Conservation (phyloP, 2,797 vertebrate species). For the Gobio occitaniae region DNA sequence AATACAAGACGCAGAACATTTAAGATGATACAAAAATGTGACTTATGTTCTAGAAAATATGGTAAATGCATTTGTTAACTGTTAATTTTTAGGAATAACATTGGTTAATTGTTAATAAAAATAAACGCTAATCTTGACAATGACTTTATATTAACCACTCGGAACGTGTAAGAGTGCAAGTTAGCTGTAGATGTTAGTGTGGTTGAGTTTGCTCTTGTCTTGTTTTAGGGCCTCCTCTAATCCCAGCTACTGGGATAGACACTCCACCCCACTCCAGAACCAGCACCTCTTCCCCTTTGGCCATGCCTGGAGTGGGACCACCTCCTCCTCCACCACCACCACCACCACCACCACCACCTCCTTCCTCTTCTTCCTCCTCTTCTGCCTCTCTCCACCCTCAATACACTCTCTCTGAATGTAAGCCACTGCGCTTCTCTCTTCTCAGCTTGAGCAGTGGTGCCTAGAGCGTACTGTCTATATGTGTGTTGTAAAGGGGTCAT, state of each 20-base stretch:
- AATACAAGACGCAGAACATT: background rate
- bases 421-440: constrained; percentile 67
- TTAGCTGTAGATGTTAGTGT: constrained; percentile 7
- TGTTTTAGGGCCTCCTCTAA: constrained; percentile 90
- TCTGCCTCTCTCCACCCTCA: constrained; percentile 91
- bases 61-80: background rate
- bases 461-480: background rate
- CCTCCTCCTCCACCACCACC: constrained; percentile 73
- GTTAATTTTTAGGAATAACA: background rate
- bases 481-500: background rate
- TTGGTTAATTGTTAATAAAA: too few relatives aligned
- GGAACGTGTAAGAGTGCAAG: background rate
- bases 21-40: too few relatives aligned
- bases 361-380: constrained; percentile 76
- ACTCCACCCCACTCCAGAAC: constrained; percentile 88
- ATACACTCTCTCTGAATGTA: constrained; percentile 97
- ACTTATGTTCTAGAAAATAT: background rate
- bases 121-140: too few relatives aligned
- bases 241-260: constrained; percentile 87
- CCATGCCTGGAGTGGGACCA: constrained; percentile 77
- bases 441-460: background rate
- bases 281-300: constrained; percentile 76
- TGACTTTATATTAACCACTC: background rate
- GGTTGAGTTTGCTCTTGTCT: constrained; percentile 69
- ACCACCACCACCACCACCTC: constrained; percentile 76